phyloP scores from a whole-genome alignment of 2,888 invertebrate genomes.

The Apocheima hispidaria region DNA sequence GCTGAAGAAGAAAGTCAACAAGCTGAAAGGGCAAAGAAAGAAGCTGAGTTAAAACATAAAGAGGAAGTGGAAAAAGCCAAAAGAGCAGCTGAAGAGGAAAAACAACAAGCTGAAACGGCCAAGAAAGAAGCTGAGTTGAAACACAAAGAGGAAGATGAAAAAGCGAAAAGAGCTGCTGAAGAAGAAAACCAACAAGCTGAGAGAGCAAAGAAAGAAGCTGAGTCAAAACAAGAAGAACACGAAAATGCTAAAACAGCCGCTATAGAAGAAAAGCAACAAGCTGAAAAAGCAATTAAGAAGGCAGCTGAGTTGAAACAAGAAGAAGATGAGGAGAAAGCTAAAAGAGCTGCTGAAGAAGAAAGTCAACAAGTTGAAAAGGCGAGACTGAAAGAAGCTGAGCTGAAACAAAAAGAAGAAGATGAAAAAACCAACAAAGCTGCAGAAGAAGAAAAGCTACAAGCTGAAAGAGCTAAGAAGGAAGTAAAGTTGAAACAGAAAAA shows the following conservation, averaged over 20 bases:
- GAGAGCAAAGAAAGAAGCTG: constrained; percentile 1
- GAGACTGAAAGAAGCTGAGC: background rate
- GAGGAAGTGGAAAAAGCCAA: constrained; percentile 1
- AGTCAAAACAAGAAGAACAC: constrained; percentile 8
- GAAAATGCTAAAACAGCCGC: background rate
- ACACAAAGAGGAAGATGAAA: constrained; percentile 9
- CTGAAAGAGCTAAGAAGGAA: constrained; percentile 28
- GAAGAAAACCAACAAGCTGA: background rate
- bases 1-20: constrained; percentile 24
- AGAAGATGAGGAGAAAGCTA: constrained; percentile 12
- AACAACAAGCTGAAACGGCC: background rate
- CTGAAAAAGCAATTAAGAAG: constrained; percentile 26
- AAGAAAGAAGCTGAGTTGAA: background rate
- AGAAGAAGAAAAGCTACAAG: constrained; percentile 2
- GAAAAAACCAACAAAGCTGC: background rate
- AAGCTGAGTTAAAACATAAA: constrained; percentile 24
- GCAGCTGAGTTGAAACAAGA: constrained; percentile 12
- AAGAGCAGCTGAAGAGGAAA: constrained; percentile 6
- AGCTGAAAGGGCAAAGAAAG: background rate
- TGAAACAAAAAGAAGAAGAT: constrained; percentile 11
- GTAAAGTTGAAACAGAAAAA: constrained; percentile 10
- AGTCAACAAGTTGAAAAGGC: background rate
- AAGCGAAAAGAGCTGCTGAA: background rate
- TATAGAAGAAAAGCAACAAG: constrained; percentile 3
- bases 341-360: background rate